Evolutionary conservation across 2,113 vertebrate species (phyloP), one percentile per base, ranked within the genome.

Genomic region (Salvelinus sp.): DNA sequence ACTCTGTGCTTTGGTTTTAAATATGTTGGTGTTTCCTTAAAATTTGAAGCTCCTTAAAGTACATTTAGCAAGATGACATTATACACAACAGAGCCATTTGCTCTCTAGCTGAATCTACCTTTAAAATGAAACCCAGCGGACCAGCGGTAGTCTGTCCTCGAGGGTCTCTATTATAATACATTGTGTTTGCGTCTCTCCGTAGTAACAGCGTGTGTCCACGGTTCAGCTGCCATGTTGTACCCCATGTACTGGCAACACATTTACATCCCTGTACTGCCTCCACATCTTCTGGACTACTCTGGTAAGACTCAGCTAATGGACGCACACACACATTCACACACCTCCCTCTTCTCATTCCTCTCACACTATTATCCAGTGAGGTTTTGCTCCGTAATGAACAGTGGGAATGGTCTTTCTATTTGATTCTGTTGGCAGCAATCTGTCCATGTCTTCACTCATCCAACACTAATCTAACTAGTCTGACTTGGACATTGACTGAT

Each of bases 161-260:
- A 44, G 38, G 38, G 2, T 9, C 38, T 44, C 38, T 57, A 20
- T 18, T 14, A 20, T 38, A 22, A 63, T n/a, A n/a, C 25, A 9
- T 44, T 44, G 38, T 44, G 25, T 28, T 25, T 2, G 30, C 18
- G 0, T 69, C 38, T 22, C 33, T 48, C 7, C 23, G n/a, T 3
- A 93, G 91, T 92, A 94, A 97, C 98, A 23, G 97, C 97, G 82
- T 99, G 98, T 89, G 93, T 98, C 87, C 97, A 99, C 70, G 97
- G 96, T 4, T 95, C 97, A 44, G 95, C 95, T 57, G 94, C 97
- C 81, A 93, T 99, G 91, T 95, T 99, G 12, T 97, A 94, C 87
- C 98, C 98, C 47, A 98, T 99, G 97, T 95, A 95, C 90, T 99
- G 98, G 98, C 98, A 99, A 70, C 98, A 99, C 86, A 98, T 99